Percentiles rank a stretch among this genome's conserved stretches.
Evolutionary conservation across 1,140 invertebrate genomes (phyloP).

Genomic region (Drosophila nikananu): DNA sequence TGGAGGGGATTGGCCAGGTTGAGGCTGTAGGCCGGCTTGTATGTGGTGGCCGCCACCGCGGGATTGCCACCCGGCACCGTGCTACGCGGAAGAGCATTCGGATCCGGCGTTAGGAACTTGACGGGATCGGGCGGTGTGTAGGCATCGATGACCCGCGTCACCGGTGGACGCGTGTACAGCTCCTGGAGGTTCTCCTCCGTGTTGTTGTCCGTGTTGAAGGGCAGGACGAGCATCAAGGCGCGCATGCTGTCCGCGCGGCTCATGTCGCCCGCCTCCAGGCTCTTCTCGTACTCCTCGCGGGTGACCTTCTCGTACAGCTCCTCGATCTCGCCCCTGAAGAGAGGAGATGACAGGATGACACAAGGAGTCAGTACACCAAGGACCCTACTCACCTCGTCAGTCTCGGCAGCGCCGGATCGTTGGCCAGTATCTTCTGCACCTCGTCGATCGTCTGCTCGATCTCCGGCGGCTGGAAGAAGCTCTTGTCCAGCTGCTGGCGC

Average conservation of each 20-base stretch:
- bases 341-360: neutral
- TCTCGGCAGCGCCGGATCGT: conserved; percentile 86
- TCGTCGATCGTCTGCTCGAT: conserved; percentile 87
- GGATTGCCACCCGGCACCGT: conserved; percentile 61
- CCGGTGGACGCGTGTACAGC: conserved; percentile 79
- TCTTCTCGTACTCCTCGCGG: conserved; percentile 83
- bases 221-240: conserved; percentile 87
- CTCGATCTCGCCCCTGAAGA: conserved; percentile 86
- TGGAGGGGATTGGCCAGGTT: conserved; percentile 15
- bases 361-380: too few species aligned
- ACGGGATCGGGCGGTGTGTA: conserved; percentile 76
- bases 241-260: conserved; percentile 86
- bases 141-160: conserved; percentile 78
- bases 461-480: conserved; percentile 73
- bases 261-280: conserved; percentile 81
- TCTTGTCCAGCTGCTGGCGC: conserved; percentile 76
- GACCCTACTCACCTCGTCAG: conserved; percentile 80
- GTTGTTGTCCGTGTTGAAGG: conserved; percentile 86
- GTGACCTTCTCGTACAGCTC: conserved; percentile 87
- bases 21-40: conserved; percentile 64
- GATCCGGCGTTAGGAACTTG: conserved; percentile 76
- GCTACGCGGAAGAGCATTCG: conserved; percentile 52
- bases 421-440: conserved; percentile 86
- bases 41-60: conserved; percentile 75
- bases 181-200: conserved; percentile 84